Evolutionary conservation across 2,113 vertebrate species (phyloP).

Genomic region (Charina bottae): DNA sequence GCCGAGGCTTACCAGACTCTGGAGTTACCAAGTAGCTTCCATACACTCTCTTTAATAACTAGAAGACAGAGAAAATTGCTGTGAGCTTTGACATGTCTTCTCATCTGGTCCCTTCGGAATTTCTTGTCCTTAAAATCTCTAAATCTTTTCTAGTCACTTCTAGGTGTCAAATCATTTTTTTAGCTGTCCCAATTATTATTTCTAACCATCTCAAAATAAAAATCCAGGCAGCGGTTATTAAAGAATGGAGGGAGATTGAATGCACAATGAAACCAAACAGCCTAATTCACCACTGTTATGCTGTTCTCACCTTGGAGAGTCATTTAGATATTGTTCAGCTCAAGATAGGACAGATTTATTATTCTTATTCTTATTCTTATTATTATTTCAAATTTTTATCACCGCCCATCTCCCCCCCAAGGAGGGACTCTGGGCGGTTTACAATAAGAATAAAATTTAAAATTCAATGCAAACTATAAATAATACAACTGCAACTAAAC

Average conservation of each 20-base stretch:
- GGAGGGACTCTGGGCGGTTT: too few species aligned
- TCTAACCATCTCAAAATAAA: background rate
- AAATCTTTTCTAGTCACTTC: background rate
- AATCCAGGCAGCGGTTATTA: background rate
- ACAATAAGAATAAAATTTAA: too few species aligned
- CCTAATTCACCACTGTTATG: background rate
- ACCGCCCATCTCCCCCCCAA: too few species aligned
- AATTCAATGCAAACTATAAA: too few species aligned
- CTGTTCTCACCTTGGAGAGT: background rate
- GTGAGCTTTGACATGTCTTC: conserved; percentile 2
- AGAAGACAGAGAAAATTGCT: conserved; percentile 56
- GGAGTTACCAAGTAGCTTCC: conserved; percentile 86
- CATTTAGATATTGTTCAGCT: background rate
- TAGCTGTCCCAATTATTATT: background rate
- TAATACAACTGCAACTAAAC: too few species aligned
- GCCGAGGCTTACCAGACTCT: conserved; percentile 82
- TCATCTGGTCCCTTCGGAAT: conserved; percentile 10
- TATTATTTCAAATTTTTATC: too few species aligned
- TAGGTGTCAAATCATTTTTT: background rate
- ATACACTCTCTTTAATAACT: conserved; percentile 92
- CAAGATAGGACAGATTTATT: background rate
- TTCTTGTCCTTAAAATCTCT: conserved; percentile 11
- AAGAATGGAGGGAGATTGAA: background rate
- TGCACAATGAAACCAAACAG: background rate
- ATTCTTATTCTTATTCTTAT: too few species aligned